phyloP scores from a whole-genome alignment of 2,797 vertebrate species.

The Carcharodon carcharias region DNA sequence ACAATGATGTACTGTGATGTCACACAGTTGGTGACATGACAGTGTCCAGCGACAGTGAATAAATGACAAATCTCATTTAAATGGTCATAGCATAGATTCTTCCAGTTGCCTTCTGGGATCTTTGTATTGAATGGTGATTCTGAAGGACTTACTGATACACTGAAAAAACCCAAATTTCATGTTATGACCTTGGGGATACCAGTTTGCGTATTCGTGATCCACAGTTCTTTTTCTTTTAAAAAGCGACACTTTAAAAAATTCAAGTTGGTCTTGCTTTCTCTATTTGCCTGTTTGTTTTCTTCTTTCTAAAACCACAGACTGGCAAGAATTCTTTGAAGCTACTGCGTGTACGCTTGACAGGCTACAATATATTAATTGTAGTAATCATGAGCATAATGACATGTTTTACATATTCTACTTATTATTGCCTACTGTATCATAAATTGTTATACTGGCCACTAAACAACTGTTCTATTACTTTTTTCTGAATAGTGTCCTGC shows the following conservation, averaged over 20 bases:
- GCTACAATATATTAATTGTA: neutral
- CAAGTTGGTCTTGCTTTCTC: neutral
- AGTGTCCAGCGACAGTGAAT: neutral
- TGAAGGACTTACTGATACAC: neutral
- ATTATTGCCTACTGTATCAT: neutral
- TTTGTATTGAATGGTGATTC: neutral
- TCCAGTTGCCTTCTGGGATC: neutral
- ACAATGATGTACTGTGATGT: neutral
- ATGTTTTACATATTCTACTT: neutral
- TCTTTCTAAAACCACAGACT: neutral
- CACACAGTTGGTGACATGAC: neutral
- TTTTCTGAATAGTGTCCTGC: neutral
- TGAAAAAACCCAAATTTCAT: neutral
- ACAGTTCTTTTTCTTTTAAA: neutral
- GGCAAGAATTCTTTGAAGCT: too few relatives aligned
- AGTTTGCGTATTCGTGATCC: neutral
- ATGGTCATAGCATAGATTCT: neutral
- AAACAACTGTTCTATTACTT: neutral
- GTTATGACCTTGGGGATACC: neutral
- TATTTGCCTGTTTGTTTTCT: neutral
- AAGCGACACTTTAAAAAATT: neutral
- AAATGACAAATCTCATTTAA: neutral
- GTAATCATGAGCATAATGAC: neutral
- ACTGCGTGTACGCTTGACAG: neutral
- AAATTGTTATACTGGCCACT: neutral